Conservation (phyloP, 1,140 invertebrate species). For the Drosophila saltans region DNA sequence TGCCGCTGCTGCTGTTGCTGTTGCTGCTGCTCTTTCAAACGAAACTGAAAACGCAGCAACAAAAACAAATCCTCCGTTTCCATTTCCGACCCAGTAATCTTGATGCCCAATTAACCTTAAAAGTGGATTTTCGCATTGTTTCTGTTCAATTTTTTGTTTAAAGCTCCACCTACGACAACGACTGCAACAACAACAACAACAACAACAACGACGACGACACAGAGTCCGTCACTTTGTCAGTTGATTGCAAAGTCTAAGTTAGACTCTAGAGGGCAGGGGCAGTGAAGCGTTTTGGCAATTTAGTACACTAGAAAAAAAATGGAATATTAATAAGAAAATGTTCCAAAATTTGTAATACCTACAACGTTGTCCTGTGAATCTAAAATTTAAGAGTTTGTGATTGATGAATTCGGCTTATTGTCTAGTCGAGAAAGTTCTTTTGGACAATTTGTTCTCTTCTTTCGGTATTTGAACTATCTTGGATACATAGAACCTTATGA, state of each 20-base stretch:
- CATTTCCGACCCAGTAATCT: constrained; percentile 83
- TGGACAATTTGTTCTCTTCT: too few species aligned
- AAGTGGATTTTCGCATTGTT: constrained; percentile 81
- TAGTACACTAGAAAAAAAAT: constrained; percentile 38
- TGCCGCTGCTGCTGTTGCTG: neutral
- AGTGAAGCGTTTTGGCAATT: constrained; percentile 68
- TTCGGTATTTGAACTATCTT: too few species aligned
- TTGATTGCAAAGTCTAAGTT: constrained; percentile 61
- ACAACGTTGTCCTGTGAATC: too few species aligned
- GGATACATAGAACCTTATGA: too few species aligned
- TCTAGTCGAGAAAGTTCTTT: too few species aligned
- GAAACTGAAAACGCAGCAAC: constrained; percentile 33
- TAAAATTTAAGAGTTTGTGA: too few species aligned
- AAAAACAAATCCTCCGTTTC: constrained; percentile 59
- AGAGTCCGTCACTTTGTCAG: constrained; percentile 50
- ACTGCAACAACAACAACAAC: constrained; percentile 32
- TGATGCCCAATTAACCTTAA: constrained; percentile 84
- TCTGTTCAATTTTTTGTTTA: constrained; percentile 51
- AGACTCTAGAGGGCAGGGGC: constrained; percentile 43
- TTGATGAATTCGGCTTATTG: too few species aligned
- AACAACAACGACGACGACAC: constrained; percentile 44
- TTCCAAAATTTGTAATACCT: too few species aligned
- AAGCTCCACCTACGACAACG: constrained; percentile 29
- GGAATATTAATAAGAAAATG: too few species aligned
- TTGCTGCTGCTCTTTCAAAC: constrained; percentile 63